phyloP scores from a whole-genome alignment of 2,888 invertebrate species.

The Nomada ruficornis region DNA sequence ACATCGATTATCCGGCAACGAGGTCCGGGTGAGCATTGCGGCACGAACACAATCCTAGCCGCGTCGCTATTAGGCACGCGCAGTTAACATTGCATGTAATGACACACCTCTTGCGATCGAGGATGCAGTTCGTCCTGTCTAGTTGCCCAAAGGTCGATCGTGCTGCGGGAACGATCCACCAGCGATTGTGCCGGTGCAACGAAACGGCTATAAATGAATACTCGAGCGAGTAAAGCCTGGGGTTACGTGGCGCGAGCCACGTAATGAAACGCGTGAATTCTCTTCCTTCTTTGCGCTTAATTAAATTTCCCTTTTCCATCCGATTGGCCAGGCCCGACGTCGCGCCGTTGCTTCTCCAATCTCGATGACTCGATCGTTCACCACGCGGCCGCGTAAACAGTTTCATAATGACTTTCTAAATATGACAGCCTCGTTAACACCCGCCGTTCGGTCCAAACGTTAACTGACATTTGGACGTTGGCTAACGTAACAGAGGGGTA shows the following conservation, averaged over 20 bases:
- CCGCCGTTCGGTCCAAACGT: neutral
- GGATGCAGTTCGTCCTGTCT: slow-evolving; percentile 71
- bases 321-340: neutral
- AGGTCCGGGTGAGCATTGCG: slow-evolving; percentile 66
- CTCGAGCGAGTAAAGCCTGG: slow-evolving; percentile 37
- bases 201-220: slow-evolving; percentile 44
- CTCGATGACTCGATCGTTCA: neutral
- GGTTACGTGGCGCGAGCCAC: slow-evolving; percentile 28
- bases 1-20: slow-evolving; percentile 69
- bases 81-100: slow-evolving; percentile 75
- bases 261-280: slow-evolving; percentile 4
- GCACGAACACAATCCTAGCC: slow-evolving; percentile 64
- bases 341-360: neutral
- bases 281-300: slow-evolving; percentile 27
- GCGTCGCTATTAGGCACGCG: slow-evolving; percentile 73
- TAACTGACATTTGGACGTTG: slow-evolving; percentile 48
- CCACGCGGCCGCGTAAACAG: slow-evolving; percentile 16
- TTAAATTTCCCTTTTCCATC: slow-evolving; percentile 25
- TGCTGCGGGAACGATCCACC: slow-evolving; percentile 52
- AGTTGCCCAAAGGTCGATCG: slow-evolving; percentile 72
- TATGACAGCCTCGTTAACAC: slow-evolving; percentile 41
- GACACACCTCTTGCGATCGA: slow-evolving; percentile 74
- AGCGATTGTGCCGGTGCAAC: slow-evolving; percentile 47
- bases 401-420: slow-evolving; percentile 33
- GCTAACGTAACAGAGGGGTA: slow-evolving; percentile 8